These are phyloP conservation scores for Tenualosa thibaudeaui DNA, from an alignment of 2,797 vertebrate genomes.

Conservation along the genomic window DNA sequence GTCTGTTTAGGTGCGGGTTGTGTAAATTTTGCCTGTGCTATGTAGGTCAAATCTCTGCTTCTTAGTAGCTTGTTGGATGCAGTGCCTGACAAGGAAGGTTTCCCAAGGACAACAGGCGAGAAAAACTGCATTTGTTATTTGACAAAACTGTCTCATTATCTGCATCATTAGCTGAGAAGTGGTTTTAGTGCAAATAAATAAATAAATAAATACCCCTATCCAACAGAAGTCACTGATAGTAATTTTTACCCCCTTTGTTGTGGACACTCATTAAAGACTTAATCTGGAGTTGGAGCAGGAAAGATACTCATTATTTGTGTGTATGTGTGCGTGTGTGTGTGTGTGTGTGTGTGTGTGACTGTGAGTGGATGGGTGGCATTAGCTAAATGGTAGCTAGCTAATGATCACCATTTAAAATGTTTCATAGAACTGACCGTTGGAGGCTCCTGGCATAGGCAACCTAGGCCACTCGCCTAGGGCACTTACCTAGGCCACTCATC, in stretches of 20 bases:
- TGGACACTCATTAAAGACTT: background rate
- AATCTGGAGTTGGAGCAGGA: background rate
- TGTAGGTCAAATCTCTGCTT: background rate
- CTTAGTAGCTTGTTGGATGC: conserved; percentile 10
- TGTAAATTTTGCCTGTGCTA: background rate
- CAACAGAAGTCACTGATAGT: background rate
- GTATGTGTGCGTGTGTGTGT: background rate
- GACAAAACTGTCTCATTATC: conserved; percentile 23
- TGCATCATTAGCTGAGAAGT: conserved; percentile 17
- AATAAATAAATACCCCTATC: background rate
- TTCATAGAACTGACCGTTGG: background rate
- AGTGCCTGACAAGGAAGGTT: conserved; percentile 13
- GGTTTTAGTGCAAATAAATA: background rate
- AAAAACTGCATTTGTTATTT: background rate
- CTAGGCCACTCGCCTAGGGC: no score
- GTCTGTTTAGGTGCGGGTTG: background rate
- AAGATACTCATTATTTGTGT: background rate
- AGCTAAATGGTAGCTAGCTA: background rate
- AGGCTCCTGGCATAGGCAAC: no score
- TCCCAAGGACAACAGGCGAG: conserved; percentile 12
- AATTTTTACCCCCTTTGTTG: conserved; percentile 43
- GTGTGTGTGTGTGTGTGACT: no score
- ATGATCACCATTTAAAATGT: conserved; percentile 11
- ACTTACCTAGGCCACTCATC: no score
- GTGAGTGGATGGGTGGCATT: background rate